Base-by-base conservation (phyloP, 2,888 invertebrate genomes). In the Gandaritis pyraliata region DNA sequence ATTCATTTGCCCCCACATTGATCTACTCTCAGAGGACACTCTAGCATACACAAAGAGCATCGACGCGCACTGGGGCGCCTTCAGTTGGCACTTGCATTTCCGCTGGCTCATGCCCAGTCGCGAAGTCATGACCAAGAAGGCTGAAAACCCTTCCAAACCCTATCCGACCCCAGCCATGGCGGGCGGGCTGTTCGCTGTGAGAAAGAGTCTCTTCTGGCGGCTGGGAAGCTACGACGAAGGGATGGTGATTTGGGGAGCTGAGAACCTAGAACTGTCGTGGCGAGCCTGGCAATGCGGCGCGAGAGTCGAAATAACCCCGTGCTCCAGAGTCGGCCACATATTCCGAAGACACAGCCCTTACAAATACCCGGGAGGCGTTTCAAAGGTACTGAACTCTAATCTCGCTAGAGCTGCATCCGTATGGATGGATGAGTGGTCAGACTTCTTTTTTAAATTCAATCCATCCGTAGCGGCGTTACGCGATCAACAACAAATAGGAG, bases 381-480 rank as follows among this genome's bases (percentile, higher is more conserved):
- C 95, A 0, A 95, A 96, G 71, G 96, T 97, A n/a, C 93, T 99
- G 0, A 96, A 97, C 71, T 94, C 96, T 0, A 99, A 99, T 89
- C 92, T 98, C 38, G 98, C 98, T 0, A 93, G 99, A 61, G 98
- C 98, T 0, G 98, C 98, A 0, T 93, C 96, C 1, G 99, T 99
- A 0, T 99, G 99, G 99, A 97, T 99, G 97, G 99, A 99, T 80
- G 97, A 99, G 58, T 99, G 98, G 96, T 96, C 97, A 11, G 95
- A 97, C 66, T 98, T 98, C 85, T 97, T 95, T 78, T 97, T 97
- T 82, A 96, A 96, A 80, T 96, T 97, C 73, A 97, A 97, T 78
- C 95, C 94, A 70, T 94, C 95, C 41, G 94, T 96, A 0, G 94
- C 93, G 0, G 78, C 85, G 0, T 82, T 84, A 54, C 92, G 94